Evolutionary conservation across 2,888 invertebrate species (phyloP).

Genomic region (Lasioglossum malachurum): DNA sequence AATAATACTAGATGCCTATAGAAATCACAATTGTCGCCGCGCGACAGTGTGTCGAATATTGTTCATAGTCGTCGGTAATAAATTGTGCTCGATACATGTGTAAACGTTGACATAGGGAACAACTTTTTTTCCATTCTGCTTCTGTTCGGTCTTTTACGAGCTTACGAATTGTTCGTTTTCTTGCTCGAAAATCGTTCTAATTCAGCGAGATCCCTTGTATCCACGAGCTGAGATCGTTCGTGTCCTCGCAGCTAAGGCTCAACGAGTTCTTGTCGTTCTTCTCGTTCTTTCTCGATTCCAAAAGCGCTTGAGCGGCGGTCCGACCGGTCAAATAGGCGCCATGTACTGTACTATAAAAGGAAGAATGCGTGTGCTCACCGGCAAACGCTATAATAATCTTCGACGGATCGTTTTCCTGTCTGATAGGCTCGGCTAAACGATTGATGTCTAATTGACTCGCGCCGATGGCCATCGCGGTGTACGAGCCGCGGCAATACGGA

Average conservation of each 20-base stretch:
- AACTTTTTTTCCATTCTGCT: not conserved
- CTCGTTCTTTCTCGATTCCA: conserved; percentile 87
- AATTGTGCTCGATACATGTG: conserved; percentile 57
- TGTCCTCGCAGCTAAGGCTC: conserved; percentile 90
- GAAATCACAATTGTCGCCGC: conserved; percentile 53
- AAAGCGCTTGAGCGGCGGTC: conserved; percentile 91
- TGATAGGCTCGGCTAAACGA: conserved; percentile 93
- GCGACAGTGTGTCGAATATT: conserved; percentile 41
- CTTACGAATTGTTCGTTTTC: not conserved
- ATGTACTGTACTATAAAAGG: conserved; percentile 97
- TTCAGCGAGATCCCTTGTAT: conserved; percentile 94
- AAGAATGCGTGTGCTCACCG: conserved; percentile 97
- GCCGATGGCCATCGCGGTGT: conserved; percentile 95
- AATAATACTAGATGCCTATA: conserved; percentile 56
- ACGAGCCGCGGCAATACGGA: conserved; percentile 93
- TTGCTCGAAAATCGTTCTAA: conserved; percentile 72
- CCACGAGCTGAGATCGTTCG: conserved; percentile 94
- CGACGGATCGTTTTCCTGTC: conserved; percentile 89
- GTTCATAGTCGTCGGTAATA: conserved; percentile 35
- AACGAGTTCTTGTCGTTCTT: conserved; percentile 88
- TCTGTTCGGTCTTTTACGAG: not conserved
- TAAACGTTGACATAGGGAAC: conserved; percentile 34
- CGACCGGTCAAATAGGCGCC: conserved; percentile 96
- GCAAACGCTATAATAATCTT: conserved; percentile 91
- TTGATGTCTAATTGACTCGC: conserved; percentile 95